Conservation (phyloP, 2,797 vertebrate species). For the Sebastes trivittatus region DNA sequence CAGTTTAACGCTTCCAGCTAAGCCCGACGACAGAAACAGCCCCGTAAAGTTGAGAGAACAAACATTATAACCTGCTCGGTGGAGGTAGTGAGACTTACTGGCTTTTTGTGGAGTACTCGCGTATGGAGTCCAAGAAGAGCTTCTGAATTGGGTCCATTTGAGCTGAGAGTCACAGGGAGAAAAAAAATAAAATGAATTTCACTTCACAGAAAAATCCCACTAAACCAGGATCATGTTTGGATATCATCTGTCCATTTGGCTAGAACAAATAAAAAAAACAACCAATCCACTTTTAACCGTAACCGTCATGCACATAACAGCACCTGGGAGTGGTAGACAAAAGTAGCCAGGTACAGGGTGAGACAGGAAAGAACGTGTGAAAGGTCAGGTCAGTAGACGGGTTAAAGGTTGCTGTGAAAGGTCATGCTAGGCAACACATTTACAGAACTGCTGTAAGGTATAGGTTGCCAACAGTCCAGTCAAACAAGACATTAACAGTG, state of each 20-base stretch:
- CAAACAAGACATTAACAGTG: neutral
- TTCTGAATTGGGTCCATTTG: slow-evolving; percentile 93
- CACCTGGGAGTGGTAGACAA: slow-evolving; percentile 26
- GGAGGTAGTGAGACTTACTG: slow-evolving; percentile 79
- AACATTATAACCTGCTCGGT: neutral
- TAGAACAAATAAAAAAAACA: neutral
- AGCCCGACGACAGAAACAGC: neutral
- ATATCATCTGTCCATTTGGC: slow-evolving; percentile 3
- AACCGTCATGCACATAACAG: slow-evolving; percentile 56
- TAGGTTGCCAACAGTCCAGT: neutral
- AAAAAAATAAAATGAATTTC: neutral
- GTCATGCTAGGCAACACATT: slow-evolving; percentile 26
- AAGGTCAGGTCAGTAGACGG: slow-evolving; percentile 29
- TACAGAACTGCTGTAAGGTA: neutral
- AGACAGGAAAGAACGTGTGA: slow-evolving; percentile 11
- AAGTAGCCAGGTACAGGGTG: slow-evolving; percentile 24
- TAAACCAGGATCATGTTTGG: neutral
- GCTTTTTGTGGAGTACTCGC: slow-evolving; percentile 87
- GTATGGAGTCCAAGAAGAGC: slow-evolving; percentile 93
- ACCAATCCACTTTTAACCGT: slow-evolving; percentile 1
- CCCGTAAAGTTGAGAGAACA: neutral
- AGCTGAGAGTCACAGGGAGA: slow-evolving; percentile 64
- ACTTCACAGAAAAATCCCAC: neutral
- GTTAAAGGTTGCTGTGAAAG: slow-evolving; percentile 31
- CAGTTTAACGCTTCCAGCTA: neutral